phyloP scores from a whole-genome alignment of 2,113 vertebrate genomes.

The Astur gentilis region DNA sequence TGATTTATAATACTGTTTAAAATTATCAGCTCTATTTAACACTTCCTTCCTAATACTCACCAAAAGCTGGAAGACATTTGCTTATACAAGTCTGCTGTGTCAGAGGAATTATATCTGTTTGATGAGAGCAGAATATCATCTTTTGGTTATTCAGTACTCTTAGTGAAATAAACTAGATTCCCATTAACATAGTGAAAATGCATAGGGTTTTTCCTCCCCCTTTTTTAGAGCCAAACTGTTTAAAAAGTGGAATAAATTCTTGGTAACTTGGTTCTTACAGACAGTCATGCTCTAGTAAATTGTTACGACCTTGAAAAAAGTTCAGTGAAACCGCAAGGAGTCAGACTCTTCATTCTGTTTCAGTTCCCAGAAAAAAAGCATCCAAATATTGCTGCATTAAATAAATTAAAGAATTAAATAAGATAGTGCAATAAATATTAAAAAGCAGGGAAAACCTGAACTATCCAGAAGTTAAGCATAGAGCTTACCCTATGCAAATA shows the following conservation, averaged over 20 bases:
- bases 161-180: not conserved
- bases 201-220: not conserved
- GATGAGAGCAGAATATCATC: not conserved
- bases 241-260: not conserved
- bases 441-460: not conserved
- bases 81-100: not conserved
- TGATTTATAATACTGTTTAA: not conserved
- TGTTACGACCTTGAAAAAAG: conserved; percentile 21
- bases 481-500: not conserved
- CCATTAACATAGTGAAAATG: not conserved
- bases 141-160: not conserved
- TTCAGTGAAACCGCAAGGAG: conserved; percentile 23
- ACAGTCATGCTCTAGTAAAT: not conserved
- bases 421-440: not conserved
- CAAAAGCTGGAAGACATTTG: not conserved
- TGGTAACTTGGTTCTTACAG: not conserved
- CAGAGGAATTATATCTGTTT: not conserved
- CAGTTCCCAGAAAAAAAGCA: not conserved
- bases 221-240: not conserved
- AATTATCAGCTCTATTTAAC: not conserved
- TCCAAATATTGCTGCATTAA: not conserved
- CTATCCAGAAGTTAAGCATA: not conserved
- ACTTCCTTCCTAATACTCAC: not conserved
- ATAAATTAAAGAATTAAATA: not conserved
- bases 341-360: not conserved